Evolutionary conservation across 2,113 vertebrate genomes (phyloP).

Genomic region (Bolborhynchus lineola): DNA sequence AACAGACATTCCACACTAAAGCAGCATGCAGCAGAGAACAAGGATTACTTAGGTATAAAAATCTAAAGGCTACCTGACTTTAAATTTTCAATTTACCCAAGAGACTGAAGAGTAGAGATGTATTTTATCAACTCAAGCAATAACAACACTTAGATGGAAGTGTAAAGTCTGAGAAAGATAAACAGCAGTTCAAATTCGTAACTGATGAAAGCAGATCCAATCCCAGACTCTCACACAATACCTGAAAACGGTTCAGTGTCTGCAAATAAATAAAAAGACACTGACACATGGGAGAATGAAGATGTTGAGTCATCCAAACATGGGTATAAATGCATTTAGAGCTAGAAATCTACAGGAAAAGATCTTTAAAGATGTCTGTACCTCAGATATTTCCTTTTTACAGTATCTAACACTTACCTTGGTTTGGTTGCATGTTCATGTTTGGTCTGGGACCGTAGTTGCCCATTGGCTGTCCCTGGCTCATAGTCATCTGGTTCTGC

Average conservation of each 20-base stretch:
- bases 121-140: background rate
- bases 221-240: background rate
- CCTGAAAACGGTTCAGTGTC: background rate
- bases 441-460: constrained; percentile 94
- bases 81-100: background rate
- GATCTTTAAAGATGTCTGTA: background rate
- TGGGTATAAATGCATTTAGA: background rate
- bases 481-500: constrained; percentile 97
- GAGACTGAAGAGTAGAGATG: background rate
- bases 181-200: background rate
- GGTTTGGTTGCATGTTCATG: constrained; percentile 96
- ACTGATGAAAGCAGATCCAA: background rate
- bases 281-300: background rate
- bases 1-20: background rate
- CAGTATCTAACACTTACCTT: constrained; percentile 78
- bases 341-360: background rate
- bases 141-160: background rate
- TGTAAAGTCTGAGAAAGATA: background rate
- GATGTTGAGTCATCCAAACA: background rate
- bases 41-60: background rate
- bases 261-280: background rate
- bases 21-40: background rate
- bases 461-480: constrained; percentile 93
- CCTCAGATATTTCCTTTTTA: background rate
- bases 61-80: background rate